Evolutionary conservation across 2,888 invertebrate genomes (phyloP).

Genomic region (Cynaeus angustus): DNA sequence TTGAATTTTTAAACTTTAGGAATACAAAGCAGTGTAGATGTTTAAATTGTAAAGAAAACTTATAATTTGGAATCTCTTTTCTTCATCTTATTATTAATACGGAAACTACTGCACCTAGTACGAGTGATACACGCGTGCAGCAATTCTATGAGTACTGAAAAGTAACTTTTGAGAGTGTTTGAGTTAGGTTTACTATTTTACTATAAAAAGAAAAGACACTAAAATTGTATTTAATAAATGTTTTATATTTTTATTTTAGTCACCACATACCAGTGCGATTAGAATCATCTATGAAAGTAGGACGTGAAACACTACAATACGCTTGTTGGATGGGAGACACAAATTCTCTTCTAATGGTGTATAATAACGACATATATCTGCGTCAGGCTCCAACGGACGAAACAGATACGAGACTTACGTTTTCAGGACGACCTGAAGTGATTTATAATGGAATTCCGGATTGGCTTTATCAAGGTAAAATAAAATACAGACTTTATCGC

Average conservation of each 20-base stretch:
- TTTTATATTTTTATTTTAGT: constrained; percentile 70
- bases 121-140: too few relatives aligned
- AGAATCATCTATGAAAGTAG: constrained; percentile 81
- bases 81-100: too few relatives aligned
- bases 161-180: too few relatives aligned
- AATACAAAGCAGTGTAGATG: too few relatives aligned
- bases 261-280: constrained; percentile 90
- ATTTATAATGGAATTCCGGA: constrained; percentile 96
- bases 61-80: too few relatives aligned
- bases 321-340: constrained; percentile 89
- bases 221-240: background rate
- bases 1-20: too few relatives aligned
- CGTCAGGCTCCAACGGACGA: constrained; percentile 82
- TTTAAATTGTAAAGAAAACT: too few relatives aligned
- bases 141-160: too few relatives aligned
- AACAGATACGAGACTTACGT: constrained; percentile 81
- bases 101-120: too few relatives aligned
- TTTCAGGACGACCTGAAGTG: constrained; percentile 84
- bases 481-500: too few relatives aligned
- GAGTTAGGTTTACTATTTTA: too few relatives aligned
- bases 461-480: constrained; percentile 95
- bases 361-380: constrained; percentile 92
- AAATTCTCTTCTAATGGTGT: constrained; percentile 85
- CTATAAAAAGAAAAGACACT: too few relatives aligned
- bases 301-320: constrained; percentile 85